Evolutionary conservation across 2,888 invertebrate genomes (phyloP).

Genomic region (Dicycla oo): DNA sequence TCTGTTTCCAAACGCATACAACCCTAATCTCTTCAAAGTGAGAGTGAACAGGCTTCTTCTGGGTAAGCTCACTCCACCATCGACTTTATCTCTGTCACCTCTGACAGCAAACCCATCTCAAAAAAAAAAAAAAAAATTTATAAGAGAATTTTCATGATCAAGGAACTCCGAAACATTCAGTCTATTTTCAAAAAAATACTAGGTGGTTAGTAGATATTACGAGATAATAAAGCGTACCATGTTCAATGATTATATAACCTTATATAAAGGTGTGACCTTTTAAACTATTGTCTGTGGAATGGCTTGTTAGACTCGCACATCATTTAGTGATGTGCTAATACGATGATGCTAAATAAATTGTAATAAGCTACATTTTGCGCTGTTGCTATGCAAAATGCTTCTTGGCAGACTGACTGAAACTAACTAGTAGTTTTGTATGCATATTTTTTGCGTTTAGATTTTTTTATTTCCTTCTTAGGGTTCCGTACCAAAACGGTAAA

Average conservation of each 20-base stretch:
- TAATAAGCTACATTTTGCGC: conserved; percentile 3
- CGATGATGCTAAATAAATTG: conserved; percentile 16
- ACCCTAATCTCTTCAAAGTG: too few species aligned
- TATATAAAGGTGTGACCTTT: conserved; percentile 34
- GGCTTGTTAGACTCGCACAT: conserved; percentile 22
- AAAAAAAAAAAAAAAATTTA: too few species aligned
- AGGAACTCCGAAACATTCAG: not conserved
- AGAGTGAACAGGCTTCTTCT: too few species aligned
- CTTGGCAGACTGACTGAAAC: not conserved
- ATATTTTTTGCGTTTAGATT: not conserved
- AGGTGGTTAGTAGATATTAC: too few species aligned
- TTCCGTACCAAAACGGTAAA: too few species aligned
- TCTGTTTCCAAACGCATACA: too few species aligned
- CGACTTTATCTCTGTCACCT: too few species aligned
- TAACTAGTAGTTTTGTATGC: not conserved
- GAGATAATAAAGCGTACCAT: not conserved
- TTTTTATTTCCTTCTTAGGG: not conserved
- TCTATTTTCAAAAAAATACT: not conserved
- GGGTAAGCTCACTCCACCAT: too few species aligned
- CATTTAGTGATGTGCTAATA: conserved; percentile 35
- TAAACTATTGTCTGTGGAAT: conserved; percentile 25
- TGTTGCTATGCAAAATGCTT: conserved; percentile 20
- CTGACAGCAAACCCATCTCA: too few species aligned
- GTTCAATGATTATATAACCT: not conserved
- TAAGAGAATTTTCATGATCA: not conserved